Evolutionary conservation across 2,797 vertebrate species (phyloP), one percentile per base, ranked within the genome.

Genomic region (Peromyscus aztecus): DNA sequence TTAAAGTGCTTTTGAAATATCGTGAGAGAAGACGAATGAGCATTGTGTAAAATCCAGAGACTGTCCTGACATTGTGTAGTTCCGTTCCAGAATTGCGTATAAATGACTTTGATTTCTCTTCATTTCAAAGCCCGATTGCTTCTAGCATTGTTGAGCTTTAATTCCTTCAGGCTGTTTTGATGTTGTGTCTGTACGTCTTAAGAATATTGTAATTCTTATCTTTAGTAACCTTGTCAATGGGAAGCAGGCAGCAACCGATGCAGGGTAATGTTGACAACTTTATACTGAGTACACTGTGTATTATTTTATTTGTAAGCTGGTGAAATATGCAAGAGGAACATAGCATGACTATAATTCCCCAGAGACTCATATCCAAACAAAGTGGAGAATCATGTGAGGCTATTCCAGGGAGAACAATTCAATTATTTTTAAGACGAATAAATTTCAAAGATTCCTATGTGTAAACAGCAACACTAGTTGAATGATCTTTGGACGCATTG

Each of bases 221-320:
- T 97, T 95, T 94, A 89, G 96, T 95, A 88, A 80, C 17, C 77
- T 88, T 95, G 97, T 97, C 95, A 95, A 49, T 94, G 73, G 77
- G 93, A 96, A 98, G 95, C 95, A 96, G 96, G 94, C 52, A 90
- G 63, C 92, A 71, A 75, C 49, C 61, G 76, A 92, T 89, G n/a
- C 87, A 93, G 95, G 96, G 80, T 96, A 97, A 97, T 93, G 97
- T 96, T 96, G 97, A 97, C 94, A 96, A 93, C 84, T 97, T 97
- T 98, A 90, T 97, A 78, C 59, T 73, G 96, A 93, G 80, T 96
- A 80, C 81, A 80, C 49, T 63, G 61, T 84, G 65, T 57, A 49
- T 94, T 95, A 85, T 94, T 97, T 96, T 98, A 91, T 97, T 95
- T 97, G 93, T 92, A 92, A 97, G 87, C 91, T 93, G 75, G 89